A percentile compares a stretch with the other conserved stretches of the same genome.
Conservation (phyloP, 2,888 invertebrate genomes). For the Podabrus alpinus region DNA sequence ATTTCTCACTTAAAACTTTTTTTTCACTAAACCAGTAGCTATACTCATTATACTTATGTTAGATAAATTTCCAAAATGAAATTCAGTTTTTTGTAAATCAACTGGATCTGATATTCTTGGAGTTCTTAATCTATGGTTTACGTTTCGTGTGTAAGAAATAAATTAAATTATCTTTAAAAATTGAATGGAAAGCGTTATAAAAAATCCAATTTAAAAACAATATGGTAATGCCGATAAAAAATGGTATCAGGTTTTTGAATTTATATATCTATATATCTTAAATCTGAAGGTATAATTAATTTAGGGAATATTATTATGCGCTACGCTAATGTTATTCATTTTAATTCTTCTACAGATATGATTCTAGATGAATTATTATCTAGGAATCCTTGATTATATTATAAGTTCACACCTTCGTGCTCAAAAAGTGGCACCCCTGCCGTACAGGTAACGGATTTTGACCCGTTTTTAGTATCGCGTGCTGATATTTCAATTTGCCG, state of each 20-base stretch:
- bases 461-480: slow-evolving; percentile 41
- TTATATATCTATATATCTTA: background rate
- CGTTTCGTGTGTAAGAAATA: background rate
- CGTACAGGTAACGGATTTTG: slow-evolving; percentile 25
- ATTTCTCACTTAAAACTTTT: too few species aligned
- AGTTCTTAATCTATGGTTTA: too few species aligned
- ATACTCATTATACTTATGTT: too few species aligned
- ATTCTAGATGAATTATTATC: background rate
- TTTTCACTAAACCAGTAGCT: too few species aligned
- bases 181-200: background rate
- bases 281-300: background rate
- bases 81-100: background rate
- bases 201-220: background rate
- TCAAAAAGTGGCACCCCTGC: slow-evolving; percentile 32
- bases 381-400: slow-evolving; percentile 7
- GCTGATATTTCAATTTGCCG: slow-evolving; percentile 46
- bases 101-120: background rate
- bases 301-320: background rate
- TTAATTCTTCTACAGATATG: background rate
- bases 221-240: background rate
- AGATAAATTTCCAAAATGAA: background rate
- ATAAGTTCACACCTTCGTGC: slow-evolving; percentile 34
- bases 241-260: background rate
- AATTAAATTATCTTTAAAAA: background rate
- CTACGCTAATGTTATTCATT: background rate